A percentile compares a stretch with the other conserved stretches of the same genome.
Conservation (phyloP, 92 coral and sea anemone species). For the Palythoa grandis region DNA sequence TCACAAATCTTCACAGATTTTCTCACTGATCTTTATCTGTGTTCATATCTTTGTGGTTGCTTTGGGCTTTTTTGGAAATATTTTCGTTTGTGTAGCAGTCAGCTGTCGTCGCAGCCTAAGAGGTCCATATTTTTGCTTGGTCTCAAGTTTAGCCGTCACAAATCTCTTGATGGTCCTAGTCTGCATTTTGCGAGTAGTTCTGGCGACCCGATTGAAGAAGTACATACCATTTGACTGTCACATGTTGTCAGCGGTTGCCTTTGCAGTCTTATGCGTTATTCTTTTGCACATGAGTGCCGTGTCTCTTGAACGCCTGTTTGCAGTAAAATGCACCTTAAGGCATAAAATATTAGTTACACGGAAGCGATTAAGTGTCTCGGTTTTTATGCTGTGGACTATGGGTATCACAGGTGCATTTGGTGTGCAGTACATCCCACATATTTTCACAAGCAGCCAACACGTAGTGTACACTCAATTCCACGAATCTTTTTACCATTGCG, state of each 20-base stretch:
- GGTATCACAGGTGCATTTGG: conserved; percentile 14
- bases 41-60: conserved; percentile 21
- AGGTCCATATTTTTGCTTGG: conserved; percentile 15
- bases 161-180: conserved; percentile 19
- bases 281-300: conserved; percentile 25
- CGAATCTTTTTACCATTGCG: conserved; percentile 34
- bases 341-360: conserved; percentile 12
- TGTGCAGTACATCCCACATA: conserved; percentile 20
- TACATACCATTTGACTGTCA: conserved; percentile 32
- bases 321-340: conserved; percentile 25
- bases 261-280: conserved; percentile 19
- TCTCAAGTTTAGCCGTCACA: conserved; percentile 12
- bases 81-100: conserved; percentile 31
- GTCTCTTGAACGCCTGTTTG: conserved; percentile 27
- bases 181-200: conserved; percentile 21
- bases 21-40: conserved; percentile 20
- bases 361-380: neutral
- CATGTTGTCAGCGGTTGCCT: conserved; percentile 27
- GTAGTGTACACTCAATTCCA: neutral
- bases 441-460: conserved; percentile 2
- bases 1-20: neutral
- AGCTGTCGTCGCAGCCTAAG: conserved; percentile 2
- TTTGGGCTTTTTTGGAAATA: conserved; percentile 27
- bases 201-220: conserved; percentile 2
- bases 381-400: conserved; percentile 8